Base-by-base conservation (phyloP, 2,888 invertebrate genomes). In the Resseliella maxima region DNA sequence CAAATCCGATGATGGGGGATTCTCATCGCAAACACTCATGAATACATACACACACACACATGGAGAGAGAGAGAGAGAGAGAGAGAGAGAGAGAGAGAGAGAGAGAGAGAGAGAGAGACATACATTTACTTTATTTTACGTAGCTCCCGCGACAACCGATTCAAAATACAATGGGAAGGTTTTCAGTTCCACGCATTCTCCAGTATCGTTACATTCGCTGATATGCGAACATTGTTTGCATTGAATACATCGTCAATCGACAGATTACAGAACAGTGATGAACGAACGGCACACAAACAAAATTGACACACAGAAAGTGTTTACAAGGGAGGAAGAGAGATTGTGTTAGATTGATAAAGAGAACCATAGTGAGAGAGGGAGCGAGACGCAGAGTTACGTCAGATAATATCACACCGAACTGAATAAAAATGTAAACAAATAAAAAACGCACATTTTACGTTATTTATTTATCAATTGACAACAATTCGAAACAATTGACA, bases 341-440 rank as follows among this genome's bases (percentile, higher is more conserved):
- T n/a, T n/a, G n/a, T n/a, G n/a, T n/a, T n/a, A n/a, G n/a, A n/a
- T n/a, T n/a, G n/a, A n/a, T n/a, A n/a, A n/a, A n/a, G n/a, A n/a
- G n/a, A n/a, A n/a, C n/a, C n/a, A n/a, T n/a, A n/a, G n/a, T n/a
- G n/a, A n/a, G n/a, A n/a, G n/a, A n/a, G n/a, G n/a, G n/a, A n/a
- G n/a, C n/a, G n/a, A n/a, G n/a, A n/a, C n/a, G n/a, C n/a, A n/a
- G n/a, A n/a, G n/a, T n/a, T n/a, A 18, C 50, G 50, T 50, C 50
- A 41, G 6, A 41, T 41, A 12, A 8, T 41, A 5, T 8, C 5
- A 41, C 41, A 12, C 41, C 31, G 31, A 72, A 72, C n/a, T n/a
- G n/a, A n/a, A n/a, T n/a, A n/a, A n/a, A 72, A 27, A 72, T 72
- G 72, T 72, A 72, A 72, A 72, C 72, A 72, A 72, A 31, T 35